Evolutionary conservation across 2,888 invertebrate species (phyloP).

Genomic region (Pseudanteris insignis): DNA sequence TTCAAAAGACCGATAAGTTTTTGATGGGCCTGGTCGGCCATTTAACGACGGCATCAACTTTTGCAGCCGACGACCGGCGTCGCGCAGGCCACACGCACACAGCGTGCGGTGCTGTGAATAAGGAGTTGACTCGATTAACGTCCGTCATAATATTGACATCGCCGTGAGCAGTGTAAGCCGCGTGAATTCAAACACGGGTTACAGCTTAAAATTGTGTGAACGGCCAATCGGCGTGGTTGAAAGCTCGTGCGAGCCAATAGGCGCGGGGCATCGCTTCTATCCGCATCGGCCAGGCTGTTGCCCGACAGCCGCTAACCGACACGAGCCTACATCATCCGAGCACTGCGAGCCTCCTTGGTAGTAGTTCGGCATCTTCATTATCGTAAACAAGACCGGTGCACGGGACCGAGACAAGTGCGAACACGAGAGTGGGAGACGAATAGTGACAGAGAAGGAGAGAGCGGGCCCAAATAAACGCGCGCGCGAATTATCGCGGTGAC

Average conservation of each 20-base stretch:
- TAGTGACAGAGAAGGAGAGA: slow-evolving; percentile 16
- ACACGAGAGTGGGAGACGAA: too few relatives aligned
- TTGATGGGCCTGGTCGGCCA: too few relatives aligned
- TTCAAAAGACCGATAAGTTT: too few relatives aligned
- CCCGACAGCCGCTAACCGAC: slow-evolving; percentile 19
- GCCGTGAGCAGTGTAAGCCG: slow-evolving; percentile 5
- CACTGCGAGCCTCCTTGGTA: slow-evolving; percentile 25
- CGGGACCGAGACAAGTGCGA: slow-evolving; percentile 25
- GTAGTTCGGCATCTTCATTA: slow-evolving; percentile 43
- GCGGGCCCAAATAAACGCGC: slow-evolving; percentile 23
- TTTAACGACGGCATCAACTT: too few relatives aligned
- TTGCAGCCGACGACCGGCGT: too few relatives aligned
- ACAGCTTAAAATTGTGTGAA: slow-evolving; percentile 9
- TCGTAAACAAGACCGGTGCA: slow-evolving; percentile 31
- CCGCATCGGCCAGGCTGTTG: slow-evolving; percentile 17
- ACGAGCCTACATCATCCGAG: slow-evolving; percentile 26
- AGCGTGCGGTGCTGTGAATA: too few relatives aligned
- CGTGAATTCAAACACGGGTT: slow-evolving; percentile 11
- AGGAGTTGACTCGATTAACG: too few relatives aligned
- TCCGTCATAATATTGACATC: slow-evolving; percentile 17
- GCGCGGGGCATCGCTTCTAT: slow-evolving; percentile 5
- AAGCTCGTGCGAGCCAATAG: slow-evolving; percentile 25
- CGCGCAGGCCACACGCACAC: too few relatives aligned
- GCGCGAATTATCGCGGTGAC: slow-evolving; percentile 24
- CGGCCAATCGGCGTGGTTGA: slow-evolving; percentile 16